Conservation (phyloP, 2,888 invertebrate genomes). For the Urechis unicinctus region DNA sequence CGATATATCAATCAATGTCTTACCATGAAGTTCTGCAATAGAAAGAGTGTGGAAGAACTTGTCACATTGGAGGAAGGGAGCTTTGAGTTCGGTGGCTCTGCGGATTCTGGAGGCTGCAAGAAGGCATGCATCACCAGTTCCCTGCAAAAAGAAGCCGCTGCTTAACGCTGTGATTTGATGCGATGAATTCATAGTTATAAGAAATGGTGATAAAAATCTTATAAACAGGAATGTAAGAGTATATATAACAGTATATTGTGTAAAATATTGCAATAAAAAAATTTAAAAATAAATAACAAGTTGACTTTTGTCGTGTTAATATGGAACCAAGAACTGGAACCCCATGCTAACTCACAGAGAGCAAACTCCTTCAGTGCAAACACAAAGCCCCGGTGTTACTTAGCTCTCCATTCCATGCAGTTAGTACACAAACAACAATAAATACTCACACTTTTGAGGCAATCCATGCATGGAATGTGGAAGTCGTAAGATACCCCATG, state of each 20-base stretch:
- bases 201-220: no score
- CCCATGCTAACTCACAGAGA: background rate
- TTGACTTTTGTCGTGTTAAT: no score
- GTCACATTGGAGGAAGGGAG: slow-evolving; percentile 48
- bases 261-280: background rate
- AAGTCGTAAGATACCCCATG: slow-evolving; percentile 46
- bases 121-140: slow-evolving; percentile 39
- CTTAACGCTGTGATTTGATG: no score
- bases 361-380: no score
- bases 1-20: background rate
- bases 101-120: slow-evolving; percentile 38
- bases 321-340: no score
- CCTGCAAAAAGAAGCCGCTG: slow-evolving; percentile 24
- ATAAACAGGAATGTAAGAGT: no score
- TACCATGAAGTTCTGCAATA: slow-evolving; percentile 42
- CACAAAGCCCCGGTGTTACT: no score
- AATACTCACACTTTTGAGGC: slow-evolving; percentile 33
- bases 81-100: slow-evolving; percentile 41
- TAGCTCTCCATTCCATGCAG: no score
- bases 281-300: no score
- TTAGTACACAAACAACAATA: no score
- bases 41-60: slow-evolving; percentile 45
- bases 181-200: no score
- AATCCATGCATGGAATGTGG: slow-evolving; percentile 44
- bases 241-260: background rate